Conservation (phyloP, 2,888 invertebrate species). For the Trachelus stipa region DNA sequence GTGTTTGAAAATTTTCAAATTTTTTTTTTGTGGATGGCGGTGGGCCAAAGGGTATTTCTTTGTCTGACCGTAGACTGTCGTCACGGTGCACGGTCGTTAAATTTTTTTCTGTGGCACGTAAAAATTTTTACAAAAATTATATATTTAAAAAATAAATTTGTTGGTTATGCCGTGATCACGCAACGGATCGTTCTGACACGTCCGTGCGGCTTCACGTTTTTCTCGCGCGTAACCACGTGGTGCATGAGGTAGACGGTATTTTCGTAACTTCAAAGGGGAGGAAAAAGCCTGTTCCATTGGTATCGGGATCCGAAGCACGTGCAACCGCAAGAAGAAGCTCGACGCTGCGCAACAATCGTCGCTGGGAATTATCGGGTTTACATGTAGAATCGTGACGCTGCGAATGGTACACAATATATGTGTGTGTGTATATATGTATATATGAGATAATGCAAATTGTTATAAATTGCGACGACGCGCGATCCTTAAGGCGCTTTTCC, state of each 20-base stretch:
- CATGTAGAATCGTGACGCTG: not conserved
- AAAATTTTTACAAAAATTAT: no score
- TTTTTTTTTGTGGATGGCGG: not conserved
- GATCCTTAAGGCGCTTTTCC: not conserved
- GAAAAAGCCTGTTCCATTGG: not conserved
- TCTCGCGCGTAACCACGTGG: not conserved
- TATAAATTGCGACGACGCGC: no score
- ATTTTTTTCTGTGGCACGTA: not conserved
- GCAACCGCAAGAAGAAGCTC: not conserved
- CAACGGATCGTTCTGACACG: not conserved
- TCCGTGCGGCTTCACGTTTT: not conserved
- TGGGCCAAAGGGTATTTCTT: not conserved
- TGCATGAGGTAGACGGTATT: not conserved
- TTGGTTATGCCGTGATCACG: not conserved
- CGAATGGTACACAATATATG: not conserved
- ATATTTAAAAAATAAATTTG: not conserved
- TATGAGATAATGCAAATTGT: not conserved
- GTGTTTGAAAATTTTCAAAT: slow-evolving; percentile 9
- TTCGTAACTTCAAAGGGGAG: not conserved
- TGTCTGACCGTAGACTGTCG: not conserved
- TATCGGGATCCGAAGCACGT: not conserved
- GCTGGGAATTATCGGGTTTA: not conserved
- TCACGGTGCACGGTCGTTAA: not conserved
- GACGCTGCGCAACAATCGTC: not conserved
- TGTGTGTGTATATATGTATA: not conserved